Evolutionary conservation across 2,888 invertebrate genomes (phyloP).

Genomic region (Corbicula japonica): DNA sequence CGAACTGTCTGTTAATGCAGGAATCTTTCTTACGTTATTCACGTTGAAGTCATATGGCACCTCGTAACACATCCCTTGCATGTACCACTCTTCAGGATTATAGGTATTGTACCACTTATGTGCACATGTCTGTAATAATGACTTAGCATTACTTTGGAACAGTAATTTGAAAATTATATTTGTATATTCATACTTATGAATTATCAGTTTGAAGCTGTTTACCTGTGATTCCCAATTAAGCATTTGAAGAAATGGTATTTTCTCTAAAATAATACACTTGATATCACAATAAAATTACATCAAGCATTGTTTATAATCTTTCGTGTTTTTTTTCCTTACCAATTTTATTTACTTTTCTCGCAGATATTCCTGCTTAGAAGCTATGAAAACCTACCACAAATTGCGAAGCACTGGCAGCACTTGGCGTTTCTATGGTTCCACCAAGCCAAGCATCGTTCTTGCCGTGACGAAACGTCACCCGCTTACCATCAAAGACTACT

Average conservation of each 20-base stretch:
- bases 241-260: too few relatives aligned
- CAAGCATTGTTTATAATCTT: too few relatives aligned
- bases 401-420: conserved; percentile 48
- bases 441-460: conserved; percentile 76
- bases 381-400: too few relatives aligned
- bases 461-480: conserved; percentile 55
- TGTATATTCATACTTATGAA: too few relatives aligned
- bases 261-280: too few relatives aligned
- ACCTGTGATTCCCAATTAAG: too few relatives aligned
- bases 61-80: conserved; percentile 75
- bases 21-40: conserved; percentile 63
- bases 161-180: neutral
- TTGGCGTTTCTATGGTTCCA: conserved; percentile 69
- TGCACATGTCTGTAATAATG: conserved; percentile 73
- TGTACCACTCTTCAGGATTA: conserved; percentile 43
- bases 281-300: too few relatives aligned
- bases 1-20: conserved; percentile 26
- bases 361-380: neutral
- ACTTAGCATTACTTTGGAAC: neutral
- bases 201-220: too few relatives aligned
- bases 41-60: conserved; percentile 62
- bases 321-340: too few relatives aligned
- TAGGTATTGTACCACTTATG: conserved; percentile 72
- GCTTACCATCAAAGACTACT: neutral
- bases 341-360: neutral